Percentiles rank a stretch among this genome's conserved stretches.
These are phyloP conservation scores for Maniola jurtina DNA, from an alignment of 1,140 invertebrate genomes.

Conservation along the genomic window DNA sequence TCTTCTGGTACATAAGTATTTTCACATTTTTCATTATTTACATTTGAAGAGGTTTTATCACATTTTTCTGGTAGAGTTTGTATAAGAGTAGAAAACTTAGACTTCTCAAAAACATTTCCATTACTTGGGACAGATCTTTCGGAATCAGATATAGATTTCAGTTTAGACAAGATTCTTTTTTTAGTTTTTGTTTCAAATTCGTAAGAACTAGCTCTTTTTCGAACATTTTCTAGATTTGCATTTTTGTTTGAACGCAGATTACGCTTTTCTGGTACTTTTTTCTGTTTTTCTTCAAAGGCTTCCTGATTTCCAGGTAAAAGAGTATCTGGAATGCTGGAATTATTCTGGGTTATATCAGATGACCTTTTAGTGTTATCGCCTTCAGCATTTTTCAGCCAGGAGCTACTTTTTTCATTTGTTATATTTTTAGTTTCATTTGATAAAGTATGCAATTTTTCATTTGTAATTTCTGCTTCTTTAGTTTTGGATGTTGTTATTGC, in stretches of 20 bases:
- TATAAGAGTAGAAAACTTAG: constrained; percentile 9
- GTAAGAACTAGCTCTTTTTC: constrained; percentile 39
- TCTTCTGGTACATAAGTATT: background rate
- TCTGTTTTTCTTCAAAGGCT: constrained; percentile 37
- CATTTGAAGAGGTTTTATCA: background rate
- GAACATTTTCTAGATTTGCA: constrained; percentile 24
- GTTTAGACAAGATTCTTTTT: constrained; percentile 17
- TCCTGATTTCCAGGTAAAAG: constrained; percentile 66
- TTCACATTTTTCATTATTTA: background rate
- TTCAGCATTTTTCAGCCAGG: background rate
- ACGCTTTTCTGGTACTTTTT: constrained; percentile 16
- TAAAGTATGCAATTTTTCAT: constrained; percentile 1
- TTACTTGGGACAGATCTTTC: constrained; percentile 17
- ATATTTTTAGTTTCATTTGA: background rate
- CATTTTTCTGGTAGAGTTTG: constrained; percentile 3
- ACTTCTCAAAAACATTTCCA: background rate
- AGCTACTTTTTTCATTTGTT: background rate
- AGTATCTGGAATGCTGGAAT: constrained; percentile 37
- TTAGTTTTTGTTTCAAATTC: constrained; percentile 17
- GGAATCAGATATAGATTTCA: constrained; percentile 29
- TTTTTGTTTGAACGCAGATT: constrained; percentile 20
- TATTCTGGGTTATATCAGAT: constrained; percentile 18
- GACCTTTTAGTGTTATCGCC: constrained; percentile 8
- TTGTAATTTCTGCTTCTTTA: background rate
- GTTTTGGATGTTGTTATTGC: background rate